Conservation (phyloP, 53 echinoderm and acorn worm genomes). For the Mesocentrotus franciscanus region DNA sequence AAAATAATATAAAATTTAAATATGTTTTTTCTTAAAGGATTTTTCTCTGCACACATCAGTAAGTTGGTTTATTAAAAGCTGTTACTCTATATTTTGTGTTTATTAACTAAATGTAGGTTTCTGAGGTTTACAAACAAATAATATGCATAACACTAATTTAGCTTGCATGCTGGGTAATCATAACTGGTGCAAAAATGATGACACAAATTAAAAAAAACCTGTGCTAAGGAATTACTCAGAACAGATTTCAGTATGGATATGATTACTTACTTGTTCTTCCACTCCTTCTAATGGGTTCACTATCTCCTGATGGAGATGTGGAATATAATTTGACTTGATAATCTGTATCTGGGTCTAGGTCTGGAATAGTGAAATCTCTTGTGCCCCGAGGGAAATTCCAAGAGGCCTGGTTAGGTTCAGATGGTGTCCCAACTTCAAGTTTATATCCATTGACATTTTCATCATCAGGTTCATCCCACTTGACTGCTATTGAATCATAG, state of each 20-base stretch:
- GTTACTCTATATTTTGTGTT: too few species aligned
- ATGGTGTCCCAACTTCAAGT: slow-evolving; percentile 23
- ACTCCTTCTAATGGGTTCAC: slow-evolving; percentile 23
- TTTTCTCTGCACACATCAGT: too few species aligned
- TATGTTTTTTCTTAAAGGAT: too few species aligned
- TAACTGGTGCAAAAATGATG: background rate
- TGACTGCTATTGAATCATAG: slow-evolving; percentile 39
- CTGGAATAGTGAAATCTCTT: slow-evolving; percentile 40
- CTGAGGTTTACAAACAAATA: too few species aligned
- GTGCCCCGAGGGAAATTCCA: slow-evolving; percentile 32
- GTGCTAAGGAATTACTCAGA: background rate
- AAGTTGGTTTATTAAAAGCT: too few species aligned
- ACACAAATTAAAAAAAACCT: background rate
- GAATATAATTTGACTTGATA: slow-evolving; percentile 53
- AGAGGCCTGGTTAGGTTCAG: slow-evolving; percentile 38
- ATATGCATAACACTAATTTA: background rate
- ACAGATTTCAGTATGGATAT: background rate
- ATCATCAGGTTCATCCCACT: slow-evolving; percentile 33
- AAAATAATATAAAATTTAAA: too few species aligned
- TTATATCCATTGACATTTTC: slow-evolving; percentile 12
- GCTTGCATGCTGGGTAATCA: background rate
- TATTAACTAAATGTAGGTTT: too few species aligned
- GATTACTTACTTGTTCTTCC: slow-evolving; percentile 46
- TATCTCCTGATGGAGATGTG: slow-evolving; percentile 39
- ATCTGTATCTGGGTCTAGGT: slow-evolving; percentile 57